Conservation (phyloP, 1,140 invertebrate species). For the Bombus turneri region DNA sequence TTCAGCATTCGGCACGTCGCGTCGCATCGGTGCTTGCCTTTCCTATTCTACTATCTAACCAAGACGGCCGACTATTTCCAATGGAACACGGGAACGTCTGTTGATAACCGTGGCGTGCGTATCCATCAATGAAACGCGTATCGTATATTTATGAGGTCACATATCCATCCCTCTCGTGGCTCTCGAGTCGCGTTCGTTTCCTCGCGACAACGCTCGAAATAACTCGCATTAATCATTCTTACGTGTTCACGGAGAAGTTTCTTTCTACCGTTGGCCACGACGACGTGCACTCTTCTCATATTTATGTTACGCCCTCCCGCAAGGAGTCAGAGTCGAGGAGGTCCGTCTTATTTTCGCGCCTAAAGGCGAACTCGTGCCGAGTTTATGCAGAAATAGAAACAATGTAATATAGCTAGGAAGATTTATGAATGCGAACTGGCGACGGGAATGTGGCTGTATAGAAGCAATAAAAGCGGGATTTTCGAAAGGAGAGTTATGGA, state of each 20-base stretch:
- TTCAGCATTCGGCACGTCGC: too few relatives aligned
- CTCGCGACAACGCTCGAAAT: conserved; percentile 29
- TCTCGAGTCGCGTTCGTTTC: conserved; percentile 14
- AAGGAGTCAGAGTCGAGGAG: background rate
- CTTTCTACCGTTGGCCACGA: background rate
- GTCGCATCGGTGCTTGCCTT: background rate
- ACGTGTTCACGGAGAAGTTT: conserved; percentile 20
- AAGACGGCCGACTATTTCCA: background rate
- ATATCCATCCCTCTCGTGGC: conserved; percentile 35
- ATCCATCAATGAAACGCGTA: conserved; percentile 39
- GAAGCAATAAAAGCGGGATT: background rate
- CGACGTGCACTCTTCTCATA: background rate
- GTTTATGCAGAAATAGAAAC: background rate
- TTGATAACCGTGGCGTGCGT: conserved; percentile 9
- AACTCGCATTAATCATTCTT: conserved; percentile 43
- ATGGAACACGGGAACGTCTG: background rate
- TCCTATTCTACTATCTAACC: background rate
- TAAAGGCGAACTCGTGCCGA: background rate
- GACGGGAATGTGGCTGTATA: background rate
- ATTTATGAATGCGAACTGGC: background rate
- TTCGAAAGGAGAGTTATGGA: background rate
- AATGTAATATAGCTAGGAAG: background rate
- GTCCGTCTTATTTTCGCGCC: background rate
- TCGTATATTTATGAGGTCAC: conserved; percentile 40
- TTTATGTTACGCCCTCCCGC: conserved; percentile 9